Percentiles rank a stretch among this genome's conserved stretches.
Evolutionary conservation across 2,113 vertebrate genomes (phyloP).

Genomic region (Paralichthys olivaceus): DNA sequence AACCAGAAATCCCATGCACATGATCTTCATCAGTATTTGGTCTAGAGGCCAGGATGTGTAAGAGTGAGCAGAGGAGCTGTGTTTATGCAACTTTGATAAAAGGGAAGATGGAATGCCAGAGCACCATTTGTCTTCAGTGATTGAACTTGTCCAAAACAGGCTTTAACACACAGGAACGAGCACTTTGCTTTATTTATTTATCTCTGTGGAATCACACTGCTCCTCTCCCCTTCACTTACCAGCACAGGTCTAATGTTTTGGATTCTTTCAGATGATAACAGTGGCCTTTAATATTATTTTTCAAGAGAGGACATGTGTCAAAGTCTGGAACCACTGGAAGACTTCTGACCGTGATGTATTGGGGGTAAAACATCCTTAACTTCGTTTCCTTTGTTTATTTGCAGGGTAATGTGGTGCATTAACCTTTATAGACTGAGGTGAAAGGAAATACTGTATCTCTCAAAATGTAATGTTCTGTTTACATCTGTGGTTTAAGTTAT

Average conservation of each 20-base stretch:
- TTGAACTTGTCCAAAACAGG: neutral
- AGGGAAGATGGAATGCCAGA: constrained; percentile 8
- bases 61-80: constrained; percentile 25
- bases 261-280: neutral
- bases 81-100: constrained; percentile 42
- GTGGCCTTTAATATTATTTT: neutral
- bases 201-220: neutral
- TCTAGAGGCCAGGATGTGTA: neutral
- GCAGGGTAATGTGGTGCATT: too few relatives aligned
- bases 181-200: neutral
- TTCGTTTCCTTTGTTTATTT: too few relatives aligned
- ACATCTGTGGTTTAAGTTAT: too few relatives aligned
- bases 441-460: too few relatives aligned
- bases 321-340: constrained; percentile 1
- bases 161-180: neutral
- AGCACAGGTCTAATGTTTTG: neutral
- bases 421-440: too few relatives aligned
- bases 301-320: neutral
- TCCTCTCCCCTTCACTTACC: neutral
- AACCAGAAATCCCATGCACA: neutral
- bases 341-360: neutral
- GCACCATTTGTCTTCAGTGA: constrained; percentile 3
- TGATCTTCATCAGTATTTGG: constrained; percentile 26
- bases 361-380: neutral
- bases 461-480: too few relatives aligned